A percentile compares a stretch with the other conserved stretches of the same genome.
phyloP scores from a whole-genome alignment of 2,888 invertebrate species.

The Drosophila falleni region DNA sequence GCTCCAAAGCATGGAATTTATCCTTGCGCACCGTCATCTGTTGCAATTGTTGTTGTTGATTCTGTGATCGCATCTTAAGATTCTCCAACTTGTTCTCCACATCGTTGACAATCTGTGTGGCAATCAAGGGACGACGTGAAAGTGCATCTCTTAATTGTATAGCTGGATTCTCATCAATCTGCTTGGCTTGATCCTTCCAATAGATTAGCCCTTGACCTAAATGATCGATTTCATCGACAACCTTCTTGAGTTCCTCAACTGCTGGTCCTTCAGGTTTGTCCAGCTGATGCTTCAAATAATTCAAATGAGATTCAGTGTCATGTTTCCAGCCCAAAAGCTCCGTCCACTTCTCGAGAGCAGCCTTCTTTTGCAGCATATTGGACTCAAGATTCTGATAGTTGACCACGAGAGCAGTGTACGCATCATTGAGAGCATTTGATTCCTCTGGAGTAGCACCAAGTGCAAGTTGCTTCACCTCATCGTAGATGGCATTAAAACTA shows the following conservation, averaged over 20 bases:
- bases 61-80: constrained; percentile 89
- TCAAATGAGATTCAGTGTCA: constrained; percentile 91
- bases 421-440: constrained; percentile 89
- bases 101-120: constrained; percentile 90
- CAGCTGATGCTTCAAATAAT: constrained; percentile 92
- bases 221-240: constrained; percentile 90
- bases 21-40: constrained; percentile 91
- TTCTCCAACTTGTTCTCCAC: constrained; percentile 90
- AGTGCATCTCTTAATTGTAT: constrained; percentile 90
- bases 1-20: constrained; percentile 91
- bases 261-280: constrained; percentile 90
- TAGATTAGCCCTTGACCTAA: constrained; percentile 89
- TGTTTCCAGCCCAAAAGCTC: constrained; percentile 93
- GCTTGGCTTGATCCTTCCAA: constrained; percentile 90
- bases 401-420: constrained; percentile 91
- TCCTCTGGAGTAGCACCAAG: constrained; percentile 91
- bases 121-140: constrained; percentile 90
- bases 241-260: constrained; percentile 89
- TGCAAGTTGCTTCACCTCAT: constrained; percentile 92
- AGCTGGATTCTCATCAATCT: constrained; percentile 89
- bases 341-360: constrained; percentile 92
- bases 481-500: constrained; percentile 91
- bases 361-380: constrained; percentile 90
- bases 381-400: constrained; percentile 92
- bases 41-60: constrained; percentile 89